These are phyloP conservation scores for Myocastor coypus DNA, from an alignment of 2,113 vertebrate species.

Conservation along the genomic window DNA sequence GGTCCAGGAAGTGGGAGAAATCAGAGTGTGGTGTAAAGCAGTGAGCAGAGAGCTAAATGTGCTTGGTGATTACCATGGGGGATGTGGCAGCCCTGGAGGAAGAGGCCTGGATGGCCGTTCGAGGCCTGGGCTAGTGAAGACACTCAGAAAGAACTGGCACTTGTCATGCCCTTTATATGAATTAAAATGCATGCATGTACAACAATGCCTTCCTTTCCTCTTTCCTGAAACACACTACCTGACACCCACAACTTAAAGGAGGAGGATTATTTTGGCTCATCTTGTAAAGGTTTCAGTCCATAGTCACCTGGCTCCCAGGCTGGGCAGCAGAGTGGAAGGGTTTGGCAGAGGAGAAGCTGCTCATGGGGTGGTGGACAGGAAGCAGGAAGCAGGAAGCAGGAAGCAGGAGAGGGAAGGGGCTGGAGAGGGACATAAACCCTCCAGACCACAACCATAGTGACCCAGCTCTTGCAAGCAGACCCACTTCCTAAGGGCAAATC, in stretches of 20 bases:
- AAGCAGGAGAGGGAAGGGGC: background rate
- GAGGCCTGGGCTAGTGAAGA: background rate
- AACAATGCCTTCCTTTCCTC: background rate
- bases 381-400: background rate
- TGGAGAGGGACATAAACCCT: background rate
- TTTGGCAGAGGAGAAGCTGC: background rate
- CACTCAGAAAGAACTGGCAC: background rate
- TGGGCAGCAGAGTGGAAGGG: background rate
- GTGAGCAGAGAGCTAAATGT: background rate
- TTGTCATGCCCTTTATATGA: background rate
- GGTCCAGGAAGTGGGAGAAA: background rate
- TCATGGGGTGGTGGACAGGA: background rate
- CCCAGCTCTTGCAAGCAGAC: background rate
- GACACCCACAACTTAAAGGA: background rate
- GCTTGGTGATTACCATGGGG: background rate
- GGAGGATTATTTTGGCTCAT: background rate
- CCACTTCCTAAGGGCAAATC: background rate
- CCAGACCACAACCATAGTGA: background rate
- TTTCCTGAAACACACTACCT: background rate
- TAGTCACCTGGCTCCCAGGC: background rate
- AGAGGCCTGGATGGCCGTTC: background rate
- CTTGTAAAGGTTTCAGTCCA: background rate
- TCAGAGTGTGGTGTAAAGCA: fast-evolving
- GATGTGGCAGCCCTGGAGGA: background rate
- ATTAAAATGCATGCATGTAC: background rate